phyloP scores from a whole-genome alignment of 2,797 vertebrate genomes.

The Chelmon rostratus region DNA sequence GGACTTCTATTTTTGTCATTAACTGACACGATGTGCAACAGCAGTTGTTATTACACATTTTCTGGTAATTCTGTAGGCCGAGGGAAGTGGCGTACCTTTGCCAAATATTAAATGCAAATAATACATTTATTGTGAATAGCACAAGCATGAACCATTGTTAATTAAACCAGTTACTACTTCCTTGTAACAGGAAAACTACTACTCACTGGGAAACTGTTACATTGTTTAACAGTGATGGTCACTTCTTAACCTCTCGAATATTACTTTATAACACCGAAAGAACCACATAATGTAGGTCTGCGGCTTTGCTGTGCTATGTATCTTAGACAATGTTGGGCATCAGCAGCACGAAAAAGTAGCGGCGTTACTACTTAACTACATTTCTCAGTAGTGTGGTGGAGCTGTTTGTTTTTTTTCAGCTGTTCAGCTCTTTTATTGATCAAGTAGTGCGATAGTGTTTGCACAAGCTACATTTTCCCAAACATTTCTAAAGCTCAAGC shows the following conservation, averaged over 20 bases:
- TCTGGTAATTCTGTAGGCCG: not conserved
- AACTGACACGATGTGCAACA: not conserved
- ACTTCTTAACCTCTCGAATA: not conserved
- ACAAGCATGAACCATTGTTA: not conserved
- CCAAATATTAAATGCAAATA: not conserved
- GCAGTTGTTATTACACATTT: not conserved
- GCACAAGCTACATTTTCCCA: too few species aligned
- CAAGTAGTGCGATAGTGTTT: too few species aligned
- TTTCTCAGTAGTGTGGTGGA: too few species aligned
- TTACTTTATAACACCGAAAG: not conserved
- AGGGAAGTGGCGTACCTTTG: not conserved
- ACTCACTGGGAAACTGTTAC: not conserved
- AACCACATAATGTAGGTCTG: not conserved
- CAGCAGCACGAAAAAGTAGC: too few species aligned
- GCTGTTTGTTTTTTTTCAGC: too few species aligned
- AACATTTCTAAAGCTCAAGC: too few species aligned
- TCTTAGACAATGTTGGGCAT: not conserved
- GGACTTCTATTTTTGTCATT: constrained; percentile 1
- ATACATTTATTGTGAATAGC: not conserved
- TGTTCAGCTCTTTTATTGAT: too few species aligned
- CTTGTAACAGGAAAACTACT: not conserved
- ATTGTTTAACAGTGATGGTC: not conserved
- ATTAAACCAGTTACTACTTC: constrained; percentile 12
- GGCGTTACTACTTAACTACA: too few species aligned
- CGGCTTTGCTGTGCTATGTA: not conserved